phyloP scores from a whole-genome alignment of 2,797 vertebrate species.

The Fistularia commersonii region DNA sequence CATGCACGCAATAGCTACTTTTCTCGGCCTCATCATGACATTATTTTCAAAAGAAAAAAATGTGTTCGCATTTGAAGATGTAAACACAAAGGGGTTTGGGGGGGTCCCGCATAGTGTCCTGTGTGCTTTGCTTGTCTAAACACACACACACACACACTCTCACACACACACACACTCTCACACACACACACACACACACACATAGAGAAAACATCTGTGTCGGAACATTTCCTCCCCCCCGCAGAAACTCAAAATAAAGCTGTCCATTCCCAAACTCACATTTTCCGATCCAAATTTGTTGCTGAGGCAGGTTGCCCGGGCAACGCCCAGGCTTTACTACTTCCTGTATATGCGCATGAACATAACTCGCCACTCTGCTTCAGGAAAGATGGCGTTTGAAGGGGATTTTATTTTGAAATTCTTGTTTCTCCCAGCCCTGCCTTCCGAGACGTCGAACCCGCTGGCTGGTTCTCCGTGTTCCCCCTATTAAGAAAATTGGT shows the following conservation, averaged over 20 bases:
- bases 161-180: slow-evolving; percentile 4
- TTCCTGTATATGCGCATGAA: too few species aligned
- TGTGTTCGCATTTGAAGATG: too few species aligned
- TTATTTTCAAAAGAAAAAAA: too few species aligned
- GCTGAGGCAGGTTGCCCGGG: slow-evolving; percentile 43
- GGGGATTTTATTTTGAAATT: too few species aligned
- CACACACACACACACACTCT: slow-evolving; percentile 11
- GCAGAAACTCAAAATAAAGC: slow-evolving; percentile 51
- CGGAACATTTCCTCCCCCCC: slow-evolving; percentile 25
- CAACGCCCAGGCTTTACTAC: slow-evolving; percentile 32
- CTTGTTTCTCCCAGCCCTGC: too few species aligned
- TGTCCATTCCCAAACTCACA: slow-evolving; percentile 45
- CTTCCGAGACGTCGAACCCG: too few species aligned
- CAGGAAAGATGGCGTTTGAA: not conserved
- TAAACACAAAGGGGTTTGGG: not conserved
- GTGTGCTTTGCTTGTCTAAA: too few species aligned
- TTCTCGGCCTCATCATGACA: too few species aligned
- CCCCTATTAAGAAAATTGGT: too few species aligned
- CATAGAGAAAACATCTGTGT: not conserved
- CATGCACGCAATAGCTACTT: too few species aligned
- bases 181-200: slow-evolving; percentile 5
- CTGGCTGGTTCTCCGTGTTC: too few species aligned
- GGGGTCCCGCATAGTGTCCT: too few species aligned
- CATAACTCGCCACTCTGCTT: slow-evolving; percentile 7
- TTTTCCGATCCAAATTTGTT: slow-evolving; percentile 66